phyloP scores from a whole-genome alignment of 2,888 invertebrate species.

The Chrysomela aeneicollis region DNA sequence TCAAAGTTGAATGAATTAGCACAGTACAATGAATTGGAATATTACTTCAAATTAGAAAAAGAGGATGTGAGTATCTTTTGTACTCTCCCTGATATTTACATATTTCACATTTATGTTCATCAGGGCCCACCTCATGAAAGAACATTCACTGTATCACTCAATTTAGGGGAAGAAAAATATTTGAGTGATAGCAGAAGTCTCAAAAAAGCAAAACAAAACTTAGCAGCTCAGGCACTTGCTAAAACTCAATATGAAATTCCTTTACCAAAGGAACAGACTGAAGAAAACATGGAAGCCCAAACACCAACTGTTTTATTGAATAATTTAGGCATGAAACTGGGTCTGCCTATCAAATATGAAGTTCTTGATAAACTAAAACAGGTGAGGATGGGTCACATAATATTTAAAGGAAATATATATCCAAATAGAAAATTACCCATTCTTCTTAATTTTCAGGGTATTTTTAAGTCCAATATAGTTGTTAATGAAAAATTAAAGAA shows the following conservation, averaged over 20 bases:
- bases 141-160: slow-evolving; percentile 49
- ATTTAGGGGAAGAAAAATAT: slow-evolving; percentile 53
- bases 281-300: slow-evolving; percentile 37
- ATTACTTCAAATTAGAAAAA: slow-evolving; percentile 44
- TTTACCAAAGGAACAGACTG: slow-evolving; percentile 40
- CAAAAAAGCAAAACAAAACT: slow-evolving; percentile 52
- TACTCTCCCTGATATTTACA: background rate
- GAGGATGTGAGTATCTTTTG: slow-evolving; percentile 42
- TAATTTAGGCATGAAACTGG: slow-evolving; percentile 53
- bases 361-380: slow-evolving; percentile 38
- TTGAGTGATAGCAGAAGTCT: slow-evolving; percentile 47
- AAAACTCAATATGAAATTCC: slow-evolving; percentile 51
- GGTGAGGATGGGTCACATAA: slow-evolving; percentile 21
- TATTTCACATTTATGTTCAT: background rate
- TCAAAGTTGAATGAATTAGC: slow-evolving; percentile 47
- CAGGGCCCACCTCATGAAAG: slow-evolving; percentile 54
- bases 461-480: slow-evolving; percentile 29
- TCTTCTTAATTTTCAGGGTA: slow-evolving; percentile 32
- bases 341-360: slow-evolving; percentile 50
- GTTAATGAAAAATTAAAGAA: slow-evolving; percentile 44
- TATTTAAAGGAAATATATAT: no score
- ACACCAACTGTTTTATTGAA: slow-evolving; percentile 55
- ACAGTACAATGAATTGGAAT: slow-evolving; percentile 46
- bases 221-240: slow-evolving; percentile 49
- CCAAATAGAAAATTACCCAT: no score